phyloP scores from a whole-genome alignment of 1,140 invertebrate genomes.

The Cataglyphis hispanica region DNA sequence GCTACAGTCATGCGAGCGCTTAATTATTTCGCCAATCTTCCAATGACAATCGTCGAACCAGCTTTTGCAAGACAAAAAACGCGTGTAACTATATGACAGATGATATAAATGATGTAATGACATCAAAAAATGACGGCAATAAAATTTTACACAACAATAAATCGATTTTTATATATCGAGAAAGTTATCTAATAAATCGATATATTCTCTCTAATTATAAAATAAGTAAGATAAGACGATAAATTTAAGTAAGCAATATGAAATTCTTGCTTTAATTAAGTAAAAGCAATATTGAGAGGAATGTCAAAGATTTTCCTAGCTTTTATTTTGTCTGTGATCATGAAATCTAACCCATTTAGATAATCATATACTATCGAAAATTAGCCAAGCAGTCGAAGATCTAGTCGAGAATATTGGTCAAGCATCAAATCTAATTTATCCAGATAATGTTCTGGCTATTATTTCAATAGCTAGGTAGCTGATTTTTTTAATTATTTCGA shows the following conservation, averaged over 20 bases:
- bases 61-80: slow-evolving; percentile 8
- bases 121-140: not conserved
- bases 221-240: not conserved
- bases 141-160: not conserved
- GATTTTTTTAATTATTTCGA: slow-evolving; percentile 20
- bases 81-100: slow-evolving; percentile 29
- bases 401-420: not conserved
- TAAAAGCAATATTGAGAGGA: not conserved
- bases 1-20: slow-evolving; percentile 34
- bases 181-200: not conserved
- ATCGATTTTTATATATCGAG: not conserved
- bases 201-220: not conserved
- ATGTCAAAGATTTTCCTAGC: not conserved
- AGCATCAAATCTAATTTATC: slow-evolving; percentile 12
- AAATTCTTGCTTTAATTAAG: not conserved
- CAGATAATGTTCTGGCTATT: not conserved
- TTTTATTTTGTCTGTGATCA: slow-evolving; percentile 3
- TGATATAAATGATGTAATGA: not conserved
- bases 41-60: slow-evolving; percentile 44
- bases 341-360: not conserved
- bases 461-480: not conserved
- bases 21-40: slow-evolving; percentile 67
- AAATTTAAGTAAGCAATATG: not conserved
- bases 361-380: slow-evolving; percentile 16
- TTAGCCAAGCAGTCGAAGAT: not conserved